A percentile compares a stretch with the other conserved stretches of the same genome.
Evolutionary conservation across 2,797 vertebrate genomes (phyloP).

Genomic region (Myiothlypis chrysogaster): DNA sequence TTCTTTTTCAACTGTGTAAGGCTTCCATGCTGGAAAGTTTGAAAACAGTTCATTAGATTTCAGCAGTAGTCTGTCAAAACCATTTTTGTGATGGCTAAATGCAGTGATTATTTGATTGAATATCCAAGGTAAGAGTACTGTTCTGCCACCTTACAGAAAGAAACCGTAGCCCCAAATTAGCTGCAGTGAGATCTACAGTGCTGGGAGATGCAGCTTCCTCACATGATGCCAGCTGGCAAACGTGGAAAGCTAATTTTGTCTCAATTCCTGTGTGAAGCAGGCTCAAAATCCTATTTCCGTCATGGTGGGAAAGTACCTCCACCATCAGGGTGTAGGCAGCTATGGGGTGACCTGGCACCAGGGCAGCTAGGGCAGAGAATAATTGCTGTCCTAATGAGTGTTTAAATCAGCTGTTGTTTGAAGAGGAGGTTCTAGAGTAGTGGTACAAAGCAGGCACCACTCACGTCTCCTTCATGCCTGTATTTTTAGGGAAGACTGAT

Average conservation of each 20-base stretch:
- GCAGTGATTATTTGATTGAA: neutral
- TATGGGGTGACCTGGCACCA: neutral
- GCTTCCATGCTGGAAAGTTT: neutral
- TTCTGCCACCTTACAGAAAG: neutral
- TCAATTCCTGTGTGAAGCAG: neutral
- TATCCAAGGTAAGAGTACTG: neutral
- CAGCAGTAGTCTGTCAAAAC: neutral
- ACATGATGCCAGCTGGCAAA: neutral
- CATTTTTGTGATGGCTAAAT: neutral
- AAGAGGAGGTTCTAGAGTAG: neutral
- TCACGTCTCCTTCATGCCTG: neutral
- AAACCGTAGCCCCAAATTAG: neutral
- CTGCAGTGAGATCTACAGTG: neutral
- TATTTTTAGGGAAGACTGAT: neutral
- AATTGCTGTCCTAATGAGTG: neutral
- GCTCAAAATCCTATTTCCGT: neutral
- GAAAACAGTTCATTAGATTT: neutral
- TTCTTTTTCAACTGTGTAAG: neutral
- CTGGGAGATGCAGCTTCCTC: neutral
- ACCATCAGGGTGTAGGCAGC: neutral
- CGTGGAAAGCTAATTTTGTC: neutral
- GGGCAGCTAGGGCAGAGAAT: neutral
- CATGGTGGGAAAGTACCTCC: neutral
- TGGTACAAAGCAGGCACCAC: accelerated
- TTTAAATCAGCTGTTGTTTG: neutral